Evolutionary conservation across 2,113 vertebrate species (phyloP).

Genomic region (Odocoileus hemionus): DNA sequence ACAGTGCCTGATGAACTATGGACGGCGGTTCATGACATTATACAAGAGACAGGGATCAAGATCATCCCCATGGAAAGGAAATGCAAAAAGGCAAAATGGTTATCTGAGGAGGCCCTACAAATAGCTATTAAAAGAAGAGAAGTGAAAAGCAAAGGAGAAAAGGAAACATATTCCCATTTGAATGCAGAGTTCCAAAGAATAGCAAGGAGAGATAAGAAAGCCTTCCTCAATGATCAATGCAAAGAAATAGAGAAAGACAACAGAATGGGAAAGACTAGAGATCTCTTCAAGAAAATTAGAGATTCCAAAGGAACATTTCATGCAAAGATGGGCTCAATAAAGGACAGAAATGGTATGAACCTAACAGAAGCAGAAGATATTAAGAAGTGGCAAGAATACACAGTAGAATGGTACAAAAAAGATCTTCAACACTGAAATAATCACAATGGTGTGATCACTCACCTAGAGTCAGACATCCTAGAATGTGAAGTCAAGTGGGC

Average conservation of each 20-base stretch:
- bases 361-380: neutral
- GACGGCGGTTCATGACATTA: accelerated
- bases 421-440: neutral
- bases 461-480: neutral
- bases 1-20: neutral
- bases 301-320: neutral
- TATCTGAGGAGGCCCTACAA: neutral
- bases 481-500: neutral
- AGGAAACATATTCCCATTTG: neutral
- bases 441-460: neutral
- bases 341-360: neutral
- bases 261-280: neutral
- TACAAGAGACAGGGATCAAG: neutral
- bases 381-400: neutral
- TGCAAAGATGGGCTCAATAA: neutral
- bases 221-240: neutral
- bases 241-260: neutral
- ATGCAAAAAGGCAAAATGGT: neutral
- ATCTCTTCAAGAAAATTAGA: neutral
- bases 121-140: neutral
- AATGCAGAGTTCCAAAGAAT: neutral
- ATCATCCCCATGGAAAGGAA: neutral
- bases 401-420: neutral
- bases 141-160: neutral
- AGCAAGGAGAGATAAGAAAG: neutral